Conservation (phyloP, 1,140 invertebrate genomes). For the Orius laevigatus region DNA sequence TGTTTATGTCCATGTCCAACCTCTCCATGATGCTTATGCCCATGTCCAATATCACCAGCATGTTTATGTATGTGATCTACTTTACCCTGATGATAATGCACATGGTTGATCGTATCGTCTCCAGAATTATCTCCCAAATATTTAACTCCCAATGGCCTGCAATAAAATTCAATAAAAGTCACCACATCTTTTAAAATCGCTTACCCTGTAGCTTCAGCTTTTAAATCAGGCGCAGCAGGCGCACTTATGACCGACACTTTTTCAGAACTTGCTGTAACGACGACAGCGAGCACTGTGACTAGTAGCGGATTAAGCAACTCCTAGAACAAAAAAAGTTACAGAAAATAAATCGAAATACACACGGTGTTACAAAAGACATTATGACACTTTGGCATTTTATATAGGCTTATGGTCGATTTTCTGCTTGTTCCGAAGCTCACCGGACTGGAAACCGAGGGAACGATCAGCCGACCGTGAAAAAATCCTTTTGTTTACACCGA, state of each 20-base stretch:
- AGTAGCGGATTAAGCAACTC: not conserved
- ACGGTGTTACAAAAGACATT: too few species aligned
- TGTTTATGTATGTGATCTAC: constrained; percentile 13
- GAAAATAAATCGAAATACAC: too few species aligned
- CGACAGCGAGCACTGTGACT: constrained; percentile 5
- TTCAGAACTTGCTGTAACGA: not conserved
- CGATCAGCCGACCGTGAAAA: too few species aligned
- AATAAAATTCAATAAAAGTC: not conserved
- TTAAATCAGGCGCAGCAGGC: constrained; percentile 1
- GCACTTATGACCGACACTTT: not conserved
- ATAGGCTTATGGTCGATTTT: too few species aligned
- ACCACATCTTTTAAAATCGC: not conserved
- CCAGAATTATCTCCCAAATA: not conserved
- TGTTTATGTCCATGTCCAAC: constrained; percentile 7
- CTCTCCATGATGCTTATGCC: constrained; percentile 6
- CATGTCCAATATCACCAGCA: constrained; percentile 7
- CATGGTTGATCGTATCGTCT: constrained; percentile 8
- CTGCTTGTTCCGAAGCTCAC: too few species aligned
- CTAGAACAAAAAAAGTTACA: too few species aligned
- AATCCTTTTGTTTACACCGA: too few species aligned
- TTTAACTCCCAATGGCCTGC: not conserved
- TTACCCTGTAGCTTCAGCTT: constrained; percentile 9
- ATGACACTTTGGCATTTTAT: too few species aligned
- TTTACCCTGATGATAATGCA: constrained; percentile 8
- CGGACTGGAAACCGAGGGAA: too few species aligned